Percentiles rank a stretch among this genome's conserved stretches.
phyloP scores from a whole-genome alignment of 2,113 vertebrate genomes.

The Aleadryas rufinucha region DNA sequence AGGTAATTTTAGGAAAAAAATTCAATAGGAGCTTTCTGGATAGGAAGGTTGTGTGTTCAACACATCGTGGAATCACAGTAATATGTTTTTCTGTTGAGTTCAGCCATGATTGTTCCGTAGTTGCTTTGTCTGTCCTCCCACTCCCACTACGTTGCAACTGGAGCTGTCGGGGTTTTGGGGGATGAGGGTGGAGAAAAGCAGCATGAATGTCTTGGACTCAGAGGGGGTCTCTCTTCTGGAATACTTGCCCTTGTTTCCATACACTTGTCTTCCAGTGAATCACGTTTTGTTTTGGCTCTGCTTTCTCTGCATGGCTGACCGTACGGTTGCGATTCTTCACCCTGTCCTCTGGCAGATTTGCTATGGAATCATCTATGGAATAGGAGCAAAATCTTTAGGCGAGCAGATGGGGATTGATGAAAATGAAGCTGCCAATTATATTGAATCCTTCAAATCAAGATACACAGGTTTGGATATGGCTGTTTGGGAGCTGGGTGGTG shows the following conservation, averaged over 20 bases:
- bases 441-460: slow-evolving; percentile 93
- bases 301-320: not conserved
- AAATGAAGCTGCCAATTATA: slow-evolving; percentile 87
- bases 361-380: slow-evolving; percentile 98
- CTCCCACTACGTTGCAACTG: fast-evolving
- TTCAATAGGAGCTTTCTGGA: not conserved
- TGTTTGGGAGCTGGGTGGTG: not conserved
- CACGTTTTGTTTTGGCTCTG: not conserved
- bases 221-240: not conserved
- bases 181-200: not conserved
- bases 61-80: not conserved
- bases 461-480: slow-evolving; percentile 81
- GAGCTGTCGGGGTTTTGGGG: not conserved
- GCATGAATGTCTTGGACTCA: not conserved
- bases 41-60: not conserved
- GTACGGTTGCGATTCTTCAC: not conserved
- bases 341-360: slow-evolving; percentile 82
- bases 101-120: not conserved
- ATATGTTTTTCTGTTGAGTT: not conserved
- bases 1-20: slow-evolving; percentile 73
- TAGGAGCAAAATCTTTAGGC: slow-evolving; percentile 93
- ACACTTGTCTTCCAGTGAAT: not conserved
- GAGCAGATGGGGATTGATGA: slow-evolving; percentile 95
- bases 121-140: not conserved
- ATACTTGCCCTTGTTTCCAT: not conserved